Base-by-base conservation (phyloP, 1,140 invertebrate genomes). In the Plectrocnemia conspersa region DNA sequence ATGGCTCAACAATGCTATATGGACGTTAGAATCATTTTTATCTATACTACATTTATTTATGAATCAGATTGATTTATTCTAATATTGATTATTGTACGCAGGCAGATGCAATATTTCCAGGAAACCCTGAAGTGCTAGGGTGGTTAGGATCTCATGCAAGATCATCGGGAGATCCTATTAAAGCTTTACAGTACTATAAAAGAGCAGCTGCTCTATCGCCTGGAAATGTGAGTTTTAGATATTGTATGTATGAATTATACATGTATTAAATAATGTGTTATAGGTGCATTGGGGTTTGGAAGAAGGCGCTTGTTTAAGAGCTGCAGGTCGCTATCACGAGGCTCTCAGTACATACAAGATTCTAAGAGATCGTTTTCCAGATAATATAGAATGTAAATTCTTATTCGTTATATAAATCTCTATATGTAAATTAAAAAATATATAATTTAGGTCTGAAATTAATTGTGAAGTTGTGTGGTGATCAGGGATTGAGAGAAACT, bases 401-500 rank as follows among this genome's bases (percentile, higher is more conserved):
- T 32, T 41, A 18, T 24, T 13, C 13, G 10, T 41, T 3, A 19
- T 21, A 13, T 22, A 10, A 40, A 13, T 9, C 36, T 40, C 16
- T 40, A 7, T 13, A 6, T 44, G n/a, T 44, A 19, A n/a, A 44
- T 21, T 22, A 6, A 5, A 21, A 24, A 18, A 9, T 29, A 9
- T 44, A 24, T 33, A 56, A n/a, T 32, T 21, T 54, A 76, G 74
- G 74, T 63, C 56, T 76, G 33, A 74, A 75, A 62, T 47, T 73
- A 18, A 70, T 76, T 56, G 71, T 75, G 25, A 76, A 76, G 58
- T 56, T 76, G 38, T 74, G 73, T 54, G 73, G 73, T 0, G 73
- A 74, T 47, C 72, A 75, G 45, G 73, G 74, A 0, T 62, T 74
- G 1, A 64, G 68, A 1, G 74, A 76, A 60, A 73, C 74, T 0